Evolutionary conservation across 2,113 vertebrate genomes (phyloP).

Genomic region (Pseudopipra pipra): DNA sequence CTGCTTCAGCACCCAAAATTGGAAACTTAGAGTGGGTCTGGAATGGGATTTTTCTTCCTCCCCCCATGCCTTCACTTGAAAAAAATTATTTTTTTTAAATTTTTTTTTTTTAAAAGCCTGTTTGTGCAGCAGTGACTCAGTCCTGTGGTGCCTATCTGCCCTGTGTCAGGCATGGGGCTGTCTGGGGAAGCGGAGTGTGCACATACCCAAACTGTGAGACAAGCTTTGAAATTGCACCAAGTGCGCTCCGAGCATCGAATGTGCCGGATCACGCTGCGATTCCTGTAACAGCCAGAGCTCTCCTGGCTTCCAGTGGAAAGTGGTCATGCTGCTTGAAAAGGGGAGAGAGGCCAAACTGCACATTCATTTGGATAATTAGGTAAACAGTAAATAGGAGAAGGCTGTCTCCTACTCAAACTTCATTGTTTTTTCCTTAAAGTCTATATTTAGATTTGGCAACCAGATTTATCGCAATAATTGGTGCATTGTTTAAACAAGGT

Average conservation of each 20-base stretch:
- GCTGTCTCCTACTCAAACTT: constrained; percentile 3
- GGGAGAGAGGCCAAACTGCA: constrained; percentile 26
- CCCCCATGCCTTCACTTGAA: not conserved
- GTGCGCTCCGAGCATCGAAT: constrained; percentile 19
- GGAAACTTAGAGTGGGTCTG: constrained; percentile 18
- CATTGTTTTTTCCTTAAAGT: constrained; percentile 17
- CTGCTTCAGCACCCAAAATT: constrained; percentile 13
- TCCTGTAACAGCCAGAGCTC: constrained; percentile 31
- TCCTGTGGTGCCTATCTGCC: constrained; percentile 53
- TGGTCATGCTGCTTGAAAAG: not conserved
- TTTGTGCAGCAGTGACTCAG: constrained; percentile 61
- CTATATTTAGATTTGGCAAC: constrained; percentile 44
- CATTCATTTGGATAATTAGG: constrained; percentile 42
- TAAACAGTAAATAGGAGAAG: constrained; percentile 49
- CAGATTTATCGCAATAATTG: not conserved
- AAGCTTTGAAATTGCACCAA: constrained; percentile 65
- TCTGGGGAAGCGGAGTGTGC: constrained; percentile 56
- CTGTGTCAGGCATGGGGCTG: constrained; percentile 62
- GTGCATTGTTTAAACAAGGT: constrained; percentile 30
- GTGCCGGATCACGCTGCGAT: not conserved
- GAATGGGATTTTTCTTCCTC: not conserved
- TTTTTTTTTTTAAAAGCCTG: not conserved
- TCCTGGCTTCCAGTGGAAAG: not conserved
- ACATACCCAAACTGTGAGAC: constrained; percentile 70
- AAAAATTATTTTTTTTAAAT: not conserved